Conservation (phyloP, 2,888 invertebrate genomes). For the Balanococcus diminutus region DNA sequence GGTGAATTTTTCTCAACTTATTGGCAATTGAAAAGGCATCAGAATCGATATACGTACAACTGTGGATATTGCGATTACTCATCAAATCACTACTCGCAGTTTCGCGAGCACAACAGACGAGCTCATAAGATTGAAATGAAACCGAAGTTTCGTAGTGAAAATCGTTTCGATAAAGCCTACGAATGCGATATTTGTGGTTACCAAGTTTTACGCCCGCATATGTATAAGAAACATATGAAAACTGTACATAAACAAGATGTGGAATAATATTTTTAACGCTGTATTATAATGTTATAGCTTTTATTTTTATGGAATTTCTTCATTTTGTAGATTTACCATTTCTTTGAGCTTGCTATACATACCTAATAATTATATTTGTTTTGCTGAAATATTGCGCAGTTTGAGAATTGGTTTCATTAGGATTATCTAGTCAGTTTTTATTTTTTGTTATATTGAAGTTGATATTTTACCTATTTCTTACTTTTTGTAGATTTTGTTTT, state of each 20-base stretch:
- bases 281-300: background rate
- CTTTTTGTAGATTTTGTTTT: background rate
- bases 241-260: constrained; percentile 12
- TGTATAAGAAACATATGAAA: constrained; percentile 40
- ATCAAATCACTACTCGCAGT: constrained; percentile 34
- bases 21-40: constrained; percentile 37
- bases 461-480: background rate
- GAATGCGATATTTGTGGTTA: constrained; percentile 43
- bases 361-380: too few species aligned
- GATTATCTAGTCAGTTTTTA: background rate
- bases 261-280: background rate
- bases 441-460: background rate
- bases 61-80: constrained; percentile 5
- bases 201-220: constrained; percentile 35
- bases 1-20: constrained; percentile 10
- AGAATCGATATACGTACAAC: background rate
- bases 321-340: background rate
- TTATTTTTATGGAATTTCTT: background rate
- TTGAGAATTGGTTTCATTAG: too few species aligned
- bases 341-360: too few species aligned
- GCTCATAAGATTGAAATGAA: constrained; percentile 11
- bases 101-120: background rate
- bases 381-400: background rate
- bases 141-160: background rate
- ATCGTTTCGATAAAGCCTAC: background rate